Conservation (phyloP, 2,888 invertebrate genomes). For the Marronus borbonicus region DNA sequence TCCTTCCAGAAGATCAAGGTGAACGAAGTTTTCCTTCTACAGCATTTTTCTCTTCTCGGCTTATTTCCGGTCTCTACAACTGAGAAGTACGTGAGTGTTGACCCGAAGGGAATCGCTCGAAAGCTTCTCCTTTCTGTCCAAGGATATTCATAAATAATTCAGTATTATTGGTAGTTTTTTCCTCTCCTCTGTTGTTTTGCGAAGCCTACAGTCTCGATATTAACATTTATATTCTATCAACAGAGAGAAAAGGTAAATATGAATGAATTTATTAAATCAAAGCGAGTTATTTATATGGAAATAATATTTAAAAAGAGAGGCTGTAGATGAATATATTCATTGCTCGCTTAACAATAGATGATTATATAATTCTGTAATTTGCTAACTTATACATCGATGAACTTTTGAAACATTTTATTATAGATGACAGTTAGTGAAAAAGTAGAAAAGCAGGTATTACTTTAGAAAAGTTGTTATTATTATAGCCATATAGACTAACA, state of each 20-base stretch:
- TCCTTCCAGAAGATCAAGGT: conserved; percentile 4
- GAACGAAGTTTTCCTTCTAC: neutral
- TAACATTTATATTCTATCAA: conserved; percentile 14
- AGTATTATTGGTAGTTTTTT: conserved; percentile 28
- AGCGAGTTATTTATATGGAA: too few species aligned
- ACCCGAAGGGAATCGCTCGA: neutral
- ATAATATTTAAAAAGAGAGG: too few species aligned
- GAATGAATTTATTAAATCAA: neutral
- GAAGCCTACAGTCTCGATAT: neutral
- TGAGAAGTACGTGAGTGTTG: neutral
- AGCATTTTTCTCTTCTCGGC: neutral
- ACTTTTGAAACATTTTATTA: too few species aligned
- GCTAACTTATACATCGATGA: too few species aligned
- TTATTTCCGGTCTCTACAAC: neutral
- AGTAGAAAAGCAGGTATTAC: too few species aligned
- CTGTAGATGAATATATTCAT: too few species aligned
- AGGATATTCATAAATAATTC: conserved; percentile 25
- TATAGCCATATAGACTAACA: too few species aligned
- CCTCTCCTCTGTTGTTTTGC: neutral
- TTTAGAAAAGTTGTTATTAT: too few species aligned
- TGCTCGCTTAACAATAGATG: too few species aligned
- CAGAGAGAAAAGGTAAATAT: neutral
- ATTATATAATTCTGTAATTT: too few species aligned
- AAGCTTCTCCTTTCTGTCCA: neutral
- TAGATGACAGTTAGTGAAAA: too few species aligned